A percentile compares a stretch with the other conserved stretches of the same genome.
Conservation (phyloP, 2,888 invertebrate species). For the Torymus auratus region DNA sequence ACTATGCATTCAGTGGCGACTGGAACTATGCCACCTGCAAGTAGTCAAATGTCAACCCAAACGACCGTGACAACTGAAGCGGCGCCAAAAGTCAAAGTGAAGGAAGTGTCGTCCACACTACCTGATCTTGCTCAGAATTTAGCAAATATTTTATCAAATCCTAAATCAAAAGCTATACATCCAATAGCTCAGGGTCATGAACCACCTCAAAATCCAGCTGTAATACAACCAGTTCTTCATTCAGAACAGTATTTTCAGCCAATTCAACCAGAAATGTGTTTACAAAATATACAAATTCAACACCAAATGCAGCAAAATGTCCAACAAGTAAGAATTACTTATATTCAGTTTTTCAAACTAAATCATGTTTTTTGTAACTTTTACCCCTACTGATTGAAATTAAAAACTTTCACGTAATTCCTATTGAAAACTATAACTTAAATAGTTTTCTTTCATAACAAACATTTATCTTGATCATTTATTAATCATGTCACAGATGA, state of each 20-base stretch:
- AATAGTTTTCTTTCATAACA: not conserved
- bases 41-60: conserved; percentile 40
- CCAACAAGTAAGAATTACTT: conserved; percentile 58
- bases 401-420: not conserved
- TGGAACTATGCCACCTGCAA: conserved; percentile 19
- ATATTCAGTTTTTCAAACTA: too few species aligned
- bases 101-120: conserved; percentile 74
- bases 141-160: conserved; percentile 74
- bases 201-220: conserved; percentile 54
- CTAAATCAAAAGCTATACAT: conserved; percentile 71
- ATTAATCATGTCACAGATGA: not conserved
- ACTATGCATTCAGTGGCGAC: conserved; percentile 55
- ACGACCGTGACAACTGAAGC: conserved; percentile 46
- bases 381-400: not conserved
- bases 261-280: conserved; percentile 70
- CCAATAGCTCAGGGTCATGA: conserved; percentile 68
- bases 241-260: conserved; percentile 73
- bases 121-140: conserved; percentile 75
- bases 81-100: conserved; percentile 67
- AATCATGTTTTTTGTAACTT: conserved; percentile 10
- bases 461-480: conserved; percentile 7
- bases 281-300: conserved; percentile 61
- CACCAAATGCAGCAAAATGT: conserved; percentile 64
- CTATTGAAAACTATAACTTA: too few species aligned
- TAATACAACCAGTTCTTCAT: conserved; percentile 64